These are phyloP conservation scores for Acrocephalus scirpaceus DNA, from an alignment of 2,797 vertebrate species.

Conservation along the genomic window DNA sequence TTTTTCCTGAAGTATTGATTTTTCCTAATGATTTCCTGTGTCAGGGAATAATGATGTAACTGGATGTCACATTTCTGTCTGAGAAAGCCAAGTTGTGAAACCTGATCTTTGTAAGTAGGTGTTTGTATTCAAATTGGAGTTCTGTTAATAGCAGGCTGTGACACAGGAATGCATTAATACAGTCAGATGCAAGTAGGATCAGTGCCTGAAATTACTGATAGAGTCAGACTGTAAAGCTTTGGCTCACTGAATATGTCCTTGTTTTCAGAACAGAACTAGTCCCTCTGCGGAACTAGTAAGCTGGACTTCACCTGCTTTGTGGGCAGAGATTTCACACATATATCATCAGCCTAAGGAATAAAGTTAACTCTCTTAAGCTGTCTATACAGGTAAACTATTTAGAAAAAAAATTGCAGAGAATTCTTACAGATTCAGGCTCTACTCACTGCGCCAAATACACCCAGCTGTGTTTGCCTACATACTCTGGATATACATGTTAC, in stretches of 20 bases:
- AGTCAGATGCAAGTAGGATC: neutral
- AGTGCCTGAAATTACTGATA: neutral
- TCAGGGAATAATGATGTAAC: neutral
- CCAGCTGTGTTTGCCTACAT: neutral
- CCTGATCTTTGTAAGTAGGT: neutral
- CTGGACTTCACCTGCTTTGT: neutral
- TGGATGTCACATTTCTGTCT: neutral
- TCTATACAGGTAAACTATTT: neutral
- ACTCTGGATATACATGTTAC: neutral
- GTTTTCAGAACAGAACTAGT: neutral
- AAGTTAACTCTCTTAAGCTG: neutral
- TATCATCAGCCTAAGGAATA: neutral
- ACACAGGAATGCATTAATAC: neutral
- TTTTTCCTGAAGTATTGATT: neutral
- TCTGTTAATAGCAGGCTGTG: neutral
- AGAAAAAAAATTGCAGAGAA: neutral
- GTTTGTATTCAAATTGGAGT: neutral
- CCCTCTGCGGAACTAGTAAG: neutral
- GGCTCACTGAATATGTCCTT: neutral
- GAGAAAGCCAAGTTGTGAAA: neutral
- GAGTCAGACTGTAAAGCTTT: neutral
- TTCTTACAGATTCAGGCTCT: neutral
- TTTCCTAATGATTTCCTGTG: slow-evolving; percentile 17
- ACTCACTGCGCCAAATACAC: neutral
- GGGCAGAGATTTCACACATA: neutral